Percentiles rank a stretch among this genome's conserved stretches.
Evolutionary conservation across 2,888 invertebrate genomes (phyloP).

Genomic region (Tipula unca): DNA sequence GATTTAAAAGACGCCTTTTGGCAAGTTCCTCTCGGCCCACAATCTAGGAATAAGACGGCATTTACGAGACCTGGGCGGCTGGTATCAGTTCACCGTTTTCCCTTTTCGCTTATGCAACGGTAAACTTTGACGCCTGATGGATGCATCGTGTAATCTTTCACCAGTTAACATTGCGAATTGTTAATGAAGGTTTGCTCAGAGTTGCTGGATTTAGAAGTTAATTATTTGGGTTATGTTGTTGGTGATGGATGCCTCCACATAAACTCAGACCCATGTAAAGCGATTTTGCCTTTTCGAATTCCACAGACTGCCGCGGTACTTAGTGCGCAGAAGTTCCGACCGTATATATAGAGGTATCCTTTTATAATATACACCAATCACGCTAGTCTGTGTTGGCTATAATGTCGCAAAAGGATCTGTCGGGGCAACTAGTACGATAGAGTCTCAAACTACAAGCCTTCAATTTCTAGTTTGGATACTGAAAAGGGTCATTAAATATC

Average conservation of each 20-base stretch:
- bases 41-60: neutral
- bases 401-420: neutral
- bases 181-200: too few species aligned
- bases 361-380: neutral
- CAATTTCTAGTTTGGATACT: too few species aligned
- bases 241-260: too few species aligned
- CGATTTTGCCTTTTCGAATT: too few species aligned
- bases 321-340: neutral
- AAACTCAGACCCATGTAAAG: too few species aligned
- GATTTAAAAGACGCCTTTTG: neutral
- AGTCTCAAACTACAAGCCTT: neutral
- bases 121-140: neutral
- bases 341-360: neutral
- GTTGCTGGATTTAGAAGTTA: too few species aligned
- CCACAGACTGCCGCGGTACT: neutral
- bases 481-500: too few species aligned
- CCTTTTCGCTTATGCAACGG: neutral
- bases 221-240: too few species aligned
- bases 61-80: neutral
- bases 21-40: neutral
- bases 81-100: neutral
- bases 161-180: too few species aligned
- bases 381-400: neutral
- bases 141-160: neutral
- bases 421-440: neutral